Evolutionary conservation across 2,888 invertebrate genomes (phyloP).

Genomic region (Crepidodera aurea): DNA sequence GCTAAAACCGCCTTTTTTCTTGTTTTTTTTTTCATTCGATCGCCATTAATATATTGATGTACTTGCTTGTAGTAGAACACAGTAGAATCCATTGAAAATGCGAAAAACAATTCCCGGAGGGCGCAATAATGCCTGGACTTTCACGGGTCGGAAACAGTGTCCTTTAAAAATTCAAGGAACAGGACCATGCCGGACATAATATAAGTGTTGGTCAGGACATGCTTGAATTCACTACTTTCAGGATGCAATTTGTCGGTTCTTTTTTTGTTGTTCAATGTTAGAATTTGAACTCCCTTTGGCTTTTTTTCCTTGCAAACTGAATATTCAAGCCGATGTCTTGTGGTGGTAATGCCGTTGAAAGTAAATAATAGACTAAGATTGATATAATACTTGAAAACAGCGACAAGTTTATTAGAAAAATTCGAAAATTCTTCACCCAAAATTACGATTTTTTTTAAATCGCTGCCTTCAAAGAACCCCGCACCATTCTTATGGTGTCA

Average conservation of each 20-base stretch:
- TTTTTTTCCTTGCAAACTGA: slow-evolving; percentile 9
- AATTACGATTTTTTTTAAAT: no score
- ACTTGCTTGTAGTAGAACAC: slow-evolving; percentile 21
- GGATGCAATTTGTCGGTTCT: slow-evolving; percentile 16
- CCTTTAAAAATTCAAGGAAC: slow-evolving; percentile 46
- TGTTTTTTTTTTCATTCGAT: neutral
- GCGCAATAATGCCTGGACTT: slow-evolving; percentile 43
- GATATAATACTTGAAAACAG: no score
- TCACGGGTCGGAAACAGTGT: slow-evolving; percentile 43
- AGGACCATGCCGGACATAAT: slow-evolving; percentile 41
- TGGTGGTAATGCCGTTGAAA: neutral
- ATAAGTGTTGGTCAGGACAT: slow-evolving; percentile 29
- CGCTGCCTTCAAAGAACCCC: no score
- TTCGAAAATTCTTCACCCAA: no score
- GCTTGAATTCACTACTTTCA: slow-evolving; percentile 30
- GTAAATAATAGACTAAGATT: no score
- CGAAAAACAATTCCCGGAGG: slow-evolving; percentile 38
- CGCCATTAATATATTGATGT: slow-evolving; percentile 33
- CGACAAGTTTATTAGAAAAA: no score
- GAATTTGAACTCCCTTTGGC: slow-evolving; percentile 13
- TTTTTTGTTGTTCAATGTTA: slow-evolving; percentile 17
- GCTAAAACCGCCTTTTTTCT: neutral
- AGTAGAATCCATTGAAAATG: slow-evolving; percentile 29
- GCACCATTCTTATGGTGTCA: no score
- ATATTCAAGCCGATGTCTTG: neutral